Evolutionary conservation across 2,113 vertebrate genomes (phyloP).

Genomic region (Bubo scandiacus): DNA sequence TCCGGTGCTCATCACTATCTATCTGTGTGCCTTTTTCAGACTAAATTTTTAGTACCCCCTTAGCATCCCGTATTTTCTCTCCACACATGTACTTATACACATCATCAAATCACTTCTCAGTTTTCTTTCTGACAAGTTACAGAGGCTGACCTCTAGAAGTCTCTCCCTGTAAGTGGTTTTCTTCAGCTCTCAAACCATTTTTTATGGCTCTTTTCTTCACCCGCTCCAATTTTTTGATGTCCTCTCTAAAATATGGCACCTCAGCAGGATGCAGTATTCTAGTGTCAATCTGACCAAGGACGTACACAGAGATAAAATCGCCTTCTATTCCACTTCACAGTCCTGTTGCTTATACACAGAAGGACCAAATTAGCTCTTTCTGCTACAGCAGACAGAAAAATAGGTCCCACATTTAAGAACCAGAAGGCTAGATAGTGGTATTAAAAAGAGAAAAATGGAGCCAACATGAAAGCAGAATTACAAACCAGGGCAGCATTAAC

Average conservation of each 20-base stretch:
- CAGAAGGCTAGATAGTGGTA: background rate
- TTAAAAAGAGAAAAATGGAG: constrained; percentile 61
- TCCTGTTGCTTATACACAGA: constrained; percentile 28
- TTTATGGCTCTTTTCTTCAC: constrained; percentile 48
- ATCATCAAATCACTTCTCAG: constrained; percentile 35
- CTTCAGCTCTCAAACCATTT: constrained; percentile 43
- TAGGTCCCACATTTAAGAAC: constrained; percentile 8
- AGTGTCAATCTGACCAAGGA: constrained; percentile 33
- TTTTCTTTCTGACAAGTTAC: constrained; percentile 54
- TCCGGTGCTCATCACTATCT: background rate
- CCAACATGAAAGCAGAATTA: constrained; percentile 35
- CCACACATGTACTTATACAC: background rate
- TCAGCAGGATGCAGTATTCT: constrained; percentile 34
- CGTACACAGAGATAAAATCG: background rate
- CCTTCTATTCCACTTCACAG: constrained; percentile 26
- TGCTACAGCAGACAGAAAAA: constrained; percentile 30
- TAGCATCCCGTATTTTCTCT: background rate
- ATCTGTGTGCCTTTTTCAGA: background rate
- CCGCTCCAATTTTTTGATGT: constrained; percentile 18
- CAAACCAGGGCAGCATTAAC: constrained; percentile 21
- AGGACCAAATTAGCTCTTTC: constrained; percentile 54
- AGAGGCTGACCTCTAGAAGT: constrained; percentile 27
- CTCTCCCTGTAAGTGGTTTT: constrained; percentile 13
- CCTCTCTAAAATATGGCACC: constrained; percentile 50
- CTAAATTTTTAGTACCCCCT: background rate